Base-by-base conservation (phyloP, 1,140 invertebrate species). In the Meloidogyne hapla region DNA sequence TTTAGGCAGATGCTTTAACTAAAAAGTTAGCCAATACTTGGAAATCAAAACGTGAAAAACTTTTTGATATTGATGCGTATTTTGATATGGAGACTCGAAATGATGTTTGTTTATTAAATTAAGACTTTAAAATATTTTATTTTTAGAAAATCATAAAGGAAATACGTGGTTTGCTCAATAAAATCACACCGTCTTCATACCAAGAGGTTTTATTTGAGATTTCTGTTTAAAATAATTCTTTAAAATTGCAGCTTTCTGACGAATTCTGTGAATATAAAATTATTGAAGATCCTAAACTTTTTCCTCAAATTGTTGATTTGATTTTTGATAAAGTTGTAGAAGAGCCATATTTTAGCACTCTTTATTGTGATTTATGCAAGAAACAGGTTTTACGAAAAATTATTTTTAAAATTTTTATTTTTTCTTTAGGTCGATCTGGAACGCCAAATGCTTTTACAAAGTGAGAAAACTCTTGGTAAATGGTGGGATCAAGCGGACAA, bases 281-380 rank as follows among this genome's bases (percentile, higher is more conserved):
- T 13, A 40, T 80, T 25, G 62, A 61, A 15, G 76, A 83, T 48
- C 40, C 38, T 8, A 63, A 77, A 67, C 28, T 81, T 15, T 69
- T 56, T 23, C 33, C 42, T 23, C 65, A 79, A 61, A 78, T 81
- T 23, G 84, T 84, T 66, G 76, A 80, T 68, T 74, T 85, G 48
- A 83, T 85, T 38, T 85, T 85, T 67, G 85, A 87, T 21, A 85
- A 85, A 63, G 84, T 85, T 13, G 83, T 85, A 13, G 84, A 85
- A 48, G 84, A 85, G 69, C 84, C 84, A 9, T 78, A 83, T 61
- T 85, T 85, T 75, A 87, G 84, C 64, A 40, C 83, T 12, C 77
- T 85, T 0, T 85, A 87, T 69, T 76, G 81, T 12, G 81, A 85
- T 62, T 67, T 85, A 13, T 85, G 84, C 76, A 79, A 87, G 25